Evolutionary conservation across 2,888 invertebrate genomes (phyloP).

Genomic region (Coleophora flavipennella): DNA sequence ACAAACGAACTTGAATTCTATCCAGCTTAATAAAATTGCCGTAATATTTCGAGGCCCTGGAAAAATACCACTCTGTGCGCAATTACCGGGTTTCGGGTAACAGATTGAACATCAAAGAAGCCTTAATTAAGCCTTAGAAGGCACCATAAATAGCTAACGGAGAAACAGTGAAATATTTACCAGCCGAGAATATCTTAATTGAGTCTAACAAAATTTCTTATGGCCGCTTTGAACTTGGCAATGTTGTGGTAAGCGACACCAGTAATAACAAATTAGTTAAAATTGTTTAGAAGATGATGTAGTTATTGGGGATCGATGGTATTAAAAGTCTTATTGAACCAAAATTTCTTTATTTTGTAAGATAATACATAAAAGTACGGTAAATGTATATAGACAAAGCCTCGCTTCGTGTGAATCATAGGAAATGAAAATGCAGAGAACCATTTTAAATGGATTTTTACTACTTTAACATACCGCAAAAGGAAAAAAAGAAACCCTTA

Average conservation of each 20-base stretch:
- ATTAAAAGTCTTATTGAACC: no score
- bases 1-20: no score
- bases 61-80: slow-evolving; percentile 33
- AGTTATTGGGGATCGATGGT: no score
- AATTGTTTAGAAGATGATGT: slow-evolving; percentile 5
- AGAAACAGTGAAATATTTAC: slow-evolving; percentile 62
- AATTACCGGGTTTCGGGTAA: slow-evolving; percentile 59
- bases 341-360: no score
- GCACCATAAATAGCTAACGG: slow-evolving; percentile 55
- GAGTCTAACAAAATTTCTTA: slow-evolving; percentile 52
- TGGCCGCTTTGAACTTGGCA: slow-evolving; percentile 37
- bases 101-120: slow-evolving; percentile 68
- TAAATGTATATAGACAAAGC: no score
- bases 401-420: no score
- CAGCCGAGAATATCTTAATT: slow-evolving; percentile 57
- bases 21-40: neutral
- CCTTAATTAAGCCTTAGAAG: slow-evolving; percentile 62
- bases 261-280: slow-evolving; percentile 17
- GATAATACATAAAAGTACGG: no score
- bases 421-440: no score
- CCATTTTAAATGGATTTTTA: no score
- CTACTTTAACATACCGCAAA: no score
- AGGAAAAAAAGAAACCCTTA: no score
- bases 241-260: slow-evolving; percentile 33
- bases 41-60: slow-evolving; percentile 17